Evolutionary conservation across 2,888 invertebrate genomes (phyloP), one percentile per base, ranked within the genome.

Genomic region (Drosophila mayaguana): DNA sequence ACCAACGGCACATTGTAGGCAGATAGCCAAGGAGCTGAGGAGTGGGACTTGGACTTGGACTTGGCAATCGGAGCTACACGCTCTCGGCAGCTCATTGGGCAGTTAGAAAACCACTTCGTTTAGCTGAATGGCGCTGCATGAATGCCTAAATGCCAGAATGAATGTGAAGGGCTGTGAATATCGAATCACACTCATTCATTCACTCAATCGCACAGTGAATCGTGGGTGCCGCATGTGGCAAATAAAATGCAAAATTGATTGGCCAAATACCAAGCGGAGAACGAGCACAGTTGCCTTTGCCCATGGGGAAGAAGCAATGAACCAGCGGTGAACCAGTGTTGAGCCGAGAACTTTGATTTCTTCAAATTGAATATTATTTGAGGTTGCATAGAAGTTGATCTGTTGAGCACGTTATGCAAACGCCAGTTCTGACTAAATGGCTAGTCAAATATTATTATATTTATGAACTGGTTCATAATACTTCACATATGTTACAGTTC

Each of bases 81-180:
- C 86, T 73, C 67, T 54, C 76, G 70, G 63, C 73, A 76, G 63
- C 63, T 68, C 78, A 64, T 83, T 72, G 66, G 78, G 67, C 78
- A 78, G 71, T 80, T 80, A 67, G 69, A 57, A 63, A 78, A 65
- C 64, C 87, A 78, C 72, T 86, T 83, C 72, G 88, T 78, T 86
- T 83, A 88, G 62, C 60, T 69, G 40, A 72, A 70, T 69, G 76
- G 65, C 81, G 38, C 12, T 69, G 48, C 56, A 78, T 64, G 75
- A 48, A 61, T 68, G 69, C 51, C 40, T 56, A 42, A 63, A 63
- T 63, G 64, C 20, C 40, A 20, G 36, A 76, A 62, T 66, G 60
- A 62, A 63, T 67, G 63, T 61, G 80, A 75, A 66, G 63, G 69
- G 28, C 54, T 55, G 62, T 68, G 68, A 54, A 59, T 61, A 46